Percentiles rank a stretch among this genome's conserved stretches.
Evolutionary conservation across 2,888 invertebrate genomes (phyloP).

Genomic region (Xylota segnis): DNA sequence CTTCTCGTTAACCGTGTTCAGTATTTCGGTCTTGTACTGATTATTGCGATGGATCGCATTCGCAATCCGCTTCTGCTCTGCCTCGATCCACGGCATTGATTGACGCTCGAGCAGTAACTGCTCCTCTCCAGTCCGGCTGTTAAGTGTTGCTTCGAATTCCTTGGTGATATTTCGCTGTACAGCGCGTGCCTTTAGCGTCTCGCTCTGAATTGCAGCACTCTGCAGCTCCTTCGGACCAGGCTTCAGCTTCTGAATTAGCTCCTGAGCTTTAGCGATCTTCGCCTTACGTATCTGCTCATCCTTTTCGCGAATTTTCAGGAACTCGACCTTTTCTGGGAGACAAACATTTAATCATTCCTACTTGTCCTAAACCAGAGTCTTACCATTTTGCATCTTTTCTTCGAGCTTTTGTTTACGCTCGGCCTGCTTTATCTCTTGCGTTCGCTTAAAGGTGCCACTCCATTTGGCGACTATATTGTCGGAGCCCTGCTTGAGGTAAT

Average conservation of each 20-base stretch:
- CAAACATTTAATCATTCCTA: background rate
- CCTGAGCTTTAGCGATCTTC: slow-evolving; percentile 81
- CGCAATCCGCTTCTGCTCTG: slow-evolving; percentile 81
- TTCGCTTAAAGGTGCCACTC: slow-evolving; percentile 81
- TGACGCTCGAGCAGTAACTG: slow-evolving; percentile 81
- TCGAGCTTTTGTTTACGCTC: slow-evolving; percentile 75
- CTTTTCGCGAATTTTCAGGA: slow-evolving; percentile 77
- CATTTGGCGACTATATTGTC: slow-evolving; percentile 84
- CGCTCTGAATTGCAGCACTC: slow-evolving; percentile 82
- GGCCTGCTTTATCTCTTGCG: slow-evolving; percentile 78
- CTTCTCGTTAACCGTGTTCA: slow-evolving; percentile 80
- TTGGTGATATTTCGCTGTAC: slow-evolving; percentile 81
- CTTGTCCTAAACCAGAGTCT: background rate
- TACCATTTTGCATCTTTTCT: slow-evolving; percentile 76
- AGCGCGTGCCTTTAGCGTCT: slow-evolving; percentile 81
- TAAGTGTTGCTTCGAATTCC: slow-evolving; percentile 79
- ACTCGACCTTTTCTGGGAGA: slow-evolving; percentile 44
- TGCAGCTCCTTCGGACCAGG: slow-evolving; percentile 82
- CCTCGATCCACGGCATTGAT: slow-evolving; percentile 82
- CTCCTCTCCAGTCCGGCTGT: slow-evolving; percentile 80
- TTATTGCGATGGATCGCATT: slow-evolving; percentile 78
- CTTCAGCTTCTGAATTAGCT: slow-evolving; percentile 81
- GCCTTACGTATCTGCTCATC: slow-evolving; percentile 79
- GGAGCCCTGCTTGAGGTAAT: slow-evolving; percentile 83
- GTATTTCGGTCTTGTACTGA: slow-evolving; percentile 81